Evolutionary conservation across 2,888 invertebrate genomes (phyloP), one percentile per base, ranked within the genome.

Genomic region (Leucoma salicis): DNA sequence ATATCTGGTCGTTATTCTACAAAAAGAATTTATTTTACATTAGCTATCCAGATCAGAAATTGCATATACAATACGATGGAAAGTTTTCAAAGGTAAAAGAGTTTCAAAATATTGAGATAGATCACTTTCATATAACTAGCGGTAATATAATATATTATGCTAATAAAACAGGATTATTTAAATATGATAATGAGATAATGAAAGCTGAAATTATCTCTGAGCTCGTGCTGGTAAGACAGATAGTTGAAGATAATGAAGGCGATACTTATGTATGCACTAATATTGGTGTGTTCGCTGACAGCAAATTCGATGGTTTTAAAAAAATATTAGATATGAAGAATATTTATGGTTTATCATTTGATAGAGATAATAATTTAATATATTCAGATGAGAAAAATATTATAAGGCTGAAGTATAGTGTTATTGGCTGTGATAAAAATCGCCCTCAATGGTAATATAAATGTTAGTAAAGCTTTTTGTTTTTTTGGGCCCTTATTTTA

Each of bases 21-120:
- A 76, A 67, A 28, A 67, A 60, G 12, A 80, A 80, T 31, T 37
- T 84, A 0, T 84, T 84, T 37, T 84, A 80, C 40, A 72, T 85
- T 11, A 75, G 68, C 12, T 83, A 81, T 48, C 84, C 84, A 0
- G 77, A 82, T 11, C 83, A 82, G 27, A 81, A 50, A 29, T 38
- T 85, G 0, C 58, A 72, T 5, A 72, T 84, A 35, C 74, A 82
- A 37, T 48, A 72, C 0, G 75, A 79, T 7, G 82, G 73, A 0
- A 74, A 67, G 44, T 84, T 83, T 31, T 63, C 72, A 0, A 31
- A 43, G 0, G 77, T 85, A 0, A 77, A 65, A 35, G 84, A 85
- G 31, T 83, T 85, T 50, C 67, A 71, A 24, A 7, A 59, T 21
- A 69, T 76, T 0, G 78, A 84, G 66, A 59, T 81, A 0, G 83